A percentile compares a stretch with the other conserved stretches of the same genome.
Evolutionary conservation across 2,888 invertebrate species (phyloP).

Genomic region (Scaptomyza tumidula): DNA sequence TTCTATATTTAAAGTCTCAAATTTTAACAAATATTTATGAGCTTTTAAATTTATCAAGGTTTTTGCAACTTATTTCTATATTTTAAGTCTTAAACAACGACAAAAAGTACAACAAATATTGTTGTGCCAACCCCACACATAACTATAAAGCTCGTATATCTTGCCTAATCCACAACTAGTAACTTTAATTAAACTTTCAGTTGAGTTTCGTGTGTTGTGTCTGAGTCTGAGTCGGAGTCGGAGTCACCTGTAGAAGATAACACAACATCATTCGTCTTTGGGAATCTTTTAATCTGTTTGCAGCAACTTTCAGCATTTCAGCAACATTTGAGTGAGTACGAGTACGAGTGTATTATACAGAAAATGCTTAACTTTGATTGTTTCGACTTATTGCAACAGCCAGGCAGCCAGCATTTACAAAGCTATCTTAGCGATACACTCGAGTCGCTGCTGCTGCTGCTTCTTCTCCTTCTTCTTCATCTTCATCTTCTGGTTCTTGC

Average conservation of each 20-base stretch:
- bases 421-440: constrained; percentile 67
- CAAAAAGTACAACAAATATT: background rate
- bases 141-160: constrained; percentile 2
- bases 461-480: background rate
- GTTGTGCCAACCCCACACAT: background rate
- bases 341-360: constrained; percentile 25
- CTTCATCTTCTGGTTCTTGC: constrained; percentile 3
- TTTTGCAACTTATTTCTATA: background rate
- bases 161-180: constrained; percentile 21
- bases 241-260: constrained; percentile 45
- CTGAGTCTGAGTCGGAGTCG: constrained; percentile 13
- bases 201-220: constrained; percentile 8
- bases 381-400: constrained; percentile 52
- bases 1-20: background rate
- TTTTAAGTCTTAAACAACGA: background rate
- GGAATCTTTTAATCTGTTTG: constrained; percentile 56
- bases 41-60: no score
- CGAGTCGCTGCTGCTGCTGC: constrained; percentile 29
- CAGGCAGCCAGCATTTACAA: constrained; percentile 25
- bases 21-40: no score
- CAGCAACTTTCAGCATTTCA: constrained; percentile 31
- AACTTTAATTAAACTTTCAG: constrained; percentile 54
- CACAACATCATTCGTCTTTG: constrained; percentile 31
- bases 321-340: constrained; percentile 5
- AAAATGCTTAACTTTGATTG: constrained; percentile 64